Base-by-base conservation (phyloP, 2,888 invertebrate genomes). In the Nomada hirtipes region DNA sequence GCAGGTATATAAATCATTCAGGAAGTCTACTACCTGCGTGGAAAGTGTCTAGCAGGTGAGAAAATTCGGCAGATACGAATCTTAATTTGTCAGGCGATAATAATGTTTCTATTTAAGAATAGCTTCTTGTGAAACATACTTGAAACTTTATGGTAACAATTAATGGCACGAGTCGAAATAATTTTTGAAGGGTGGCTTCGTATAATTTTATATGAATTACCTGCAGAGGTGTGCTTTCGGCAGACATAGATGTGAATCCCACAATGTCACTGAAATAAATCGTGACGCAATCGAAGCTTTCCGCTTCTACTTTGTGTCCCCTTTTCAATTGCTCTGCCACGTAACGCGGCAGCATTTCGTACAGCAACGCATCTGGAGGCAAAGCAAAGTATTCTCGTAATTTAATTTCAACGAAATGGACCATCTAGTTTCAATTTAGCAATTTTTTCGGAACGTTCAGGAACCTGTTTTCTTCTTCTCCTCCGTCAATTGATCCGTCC, bases 231-330 rank as follows among this genome's bases (percentile, higher is more conserved):
- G 98, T 98, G 92, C 98, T 98, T 93, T 98, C 97, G 0, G 98
- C 98, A 0, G 98, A 98, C 97, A 98, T 97, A 47, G 97, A 95
- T 0, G 98, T 98, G 93, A 98, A 98, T 29, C 98, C 98, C 47
- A 98, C 98, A 82, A 98, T 98, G 92, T 98, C 98, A 92, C 98
- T 98, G 94, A 98, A 98, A 94, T 98, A 98, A 86, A 98, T 98
- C 2, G 98, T 98, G 20, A 98, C 98, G 84, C 96, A 97, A 92
- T 98, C 98, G 94, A 98, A 98, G 91, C 96, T 96, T 94, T 98
- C 98, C 0, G 97, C 98, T 94, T 98, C 96, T 10, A 98, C 98
- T 93, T 97, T 97, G 88, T 97, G 96, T 0, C 98, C 98, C 83
- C 97, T 96, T 94, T 98, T 98, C 85, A 99, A 94, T 92, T 98